phyloP scores from a whole-genome alignment of 2,797 vertebrate genomes.

The Periparus ater region DNA sequence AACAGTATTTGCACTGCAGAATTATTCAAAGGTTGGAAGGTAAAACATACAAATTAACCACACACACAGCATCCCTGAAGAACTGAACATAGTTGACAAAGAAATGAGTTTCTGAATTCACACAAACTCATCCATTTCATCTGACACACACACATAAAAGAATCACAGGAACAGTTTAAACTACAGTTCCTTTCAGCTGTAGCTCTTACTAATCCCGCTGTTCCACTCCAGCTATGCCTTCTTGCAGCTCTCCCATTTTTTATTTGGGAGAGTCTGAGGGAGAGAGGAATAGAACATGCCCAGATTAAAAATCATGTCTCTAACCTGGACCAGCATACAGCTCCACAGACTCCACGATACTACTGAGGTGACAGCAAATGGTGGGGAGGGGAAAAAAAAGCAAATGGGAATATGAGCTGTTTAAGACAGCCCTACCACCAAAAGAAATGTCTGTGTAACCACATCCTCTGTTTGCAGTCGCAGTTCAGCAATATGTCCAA shows the following conservation, averaged over 20 bases:
- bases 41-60: not conserved
- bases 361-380: not conserved
- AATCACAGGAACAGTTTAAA: not conserved
- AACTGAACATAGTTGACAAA: not conserved
- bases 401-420: not conserved
- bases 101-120: not conserved
- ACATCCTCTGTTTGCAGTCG: constrained; percentile 55
- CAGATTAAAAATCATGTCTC: not conserved
- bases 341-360: not conserved
- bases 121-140: not conserved
- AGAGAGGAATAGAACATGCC: not conserved
- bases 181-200: not conserved
- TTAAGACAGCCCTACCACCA: not conserved
- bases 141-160: not conserved
- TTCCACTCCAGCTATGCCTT: not conserved
- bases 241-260: not conserved
- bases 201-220: not conserved
- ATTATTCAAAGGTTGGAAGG: not conserved
- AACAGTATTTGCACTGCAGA: not conserved
- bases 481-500: constrained; percentile 44
- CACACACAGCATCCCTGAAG: not conserved
- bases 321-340: not conserved
- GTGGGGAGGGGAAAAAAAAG: not conserved
- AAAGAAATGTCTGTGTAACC: constrained; percentile 40
- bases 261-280: not conserved